Evolutionary conservation across 2,797 vertebrate genomes (phyloP), one percentile per base, ranked within the genome.

Genomic region (Scarus forsteni): DNA sequence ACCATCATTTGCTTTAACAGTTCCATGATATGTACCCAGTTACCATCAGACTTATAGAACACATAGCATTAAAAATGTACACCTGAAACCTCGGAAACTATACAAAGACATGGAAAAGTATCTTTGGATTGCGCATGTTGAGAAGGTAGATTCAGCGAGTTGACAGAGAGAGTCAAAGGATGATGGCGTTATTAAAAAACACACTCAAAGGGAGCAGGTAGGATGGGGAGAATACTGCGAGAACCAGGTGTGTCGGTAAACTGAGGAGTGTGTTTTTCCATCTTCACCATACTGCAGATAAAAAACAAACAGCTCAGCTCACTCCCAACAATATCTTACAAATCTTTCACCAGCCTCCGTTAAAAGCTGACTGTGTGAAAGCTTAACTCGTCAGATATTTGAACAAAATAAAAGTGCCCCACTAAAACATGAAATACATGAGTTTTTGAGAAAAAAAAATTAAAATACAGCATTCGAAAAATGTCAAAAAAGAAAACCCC

Each of bases 121-220:
- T 95, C 94, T 95, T 95, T 95, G 94, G 94, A 95, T 94, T 92
- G 92, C 87, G 92, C 92, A 87, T 88, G 83, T 92, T 89, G 73
- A 89, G 89, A 92, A 93, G 90, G 89, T 94, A 93, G 92, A 92
- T 91, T 89, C 71, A 88, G 88, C 61, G 46, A 92, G 85, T 83
- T 70, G 51, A 77, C 66, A 77, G 79, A 67, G 87, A 88, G 73
- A 87, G 85, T 86, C 82, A 76, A 80, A 87, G 81, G 54, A 77
- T 87, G 44, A 76, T 6, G 3, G 57, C 40, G 59, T 18, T 53
- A 68, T 57, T 65, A 57, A 68, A 27, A 70, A 67, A 77, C 51
- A 85, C 43, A 79, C 56, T 72, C 13, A 64, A 34, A 38, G 35
- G 46, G 34, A 68, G 60, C 15, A 44, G 51, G 18, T 36, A 39